phyloP scores from a whole-genome alignment of 2,797 vertebrate species.

The Presbytis comata region DNA sequence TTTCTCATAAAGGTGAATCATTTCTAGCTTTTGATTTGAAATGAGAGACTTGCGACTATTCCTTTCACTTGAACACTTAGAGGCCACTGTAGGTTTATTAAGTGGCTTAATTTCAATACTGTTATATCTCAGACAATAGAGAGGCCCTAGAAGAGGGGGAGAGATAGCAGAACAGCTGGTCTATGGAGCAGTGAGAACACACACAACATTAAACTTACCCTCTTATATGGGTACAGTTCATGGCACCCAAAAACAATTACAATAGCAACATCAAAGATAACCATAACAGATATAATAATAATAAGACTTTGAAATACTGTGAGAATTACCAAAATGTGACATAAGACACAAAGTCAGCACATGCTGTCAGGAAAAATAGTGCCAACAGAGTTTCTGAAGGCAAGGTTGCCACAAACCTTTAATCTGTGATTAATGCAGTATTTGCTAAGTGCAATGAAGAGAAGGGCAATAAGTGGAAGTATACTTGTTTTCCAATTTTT shows the following conservation, averaged over 20 bases:
- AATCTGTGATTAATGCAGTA: neutral
- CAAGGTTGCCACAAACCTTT: neutral
- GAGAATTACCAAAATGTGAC: neutral
- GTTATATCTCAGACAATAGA: neutral
- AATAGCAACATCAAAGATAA: neutral
- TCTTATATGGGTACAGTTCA: neutral
- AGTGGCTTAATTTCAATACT: neutral
- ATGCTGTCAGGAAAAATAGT: neutral
- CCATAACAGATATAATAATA: neutral
- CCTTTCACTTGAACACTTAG: neutral
- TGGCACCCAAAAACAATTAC: neutral
- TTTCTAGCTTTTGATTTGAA: neutral
- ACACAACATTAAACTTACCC: neutral
- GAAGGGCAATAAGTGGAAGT: neutral
- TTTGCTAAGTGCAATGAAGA: neutral
- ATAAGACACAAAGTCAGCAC: neutral
- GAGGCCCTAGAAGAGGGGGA: neutral
- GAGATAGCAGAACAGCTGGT: neutral
- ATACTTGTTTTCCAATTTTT: neutral
- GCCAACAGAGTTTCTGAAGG: neutral
- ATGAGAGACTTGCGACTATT: neutral
- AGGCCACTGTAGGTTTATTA: neutral
- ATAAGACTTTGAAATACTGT: neutral
- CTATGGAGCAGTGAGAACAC: neutral
- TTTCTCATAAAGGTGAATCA: neutral